Percentiles rank a stretch among this genome's conserved stretches.
Conservation (phyloP, 2,888 invertebrate species). For the Drosophila cracens region DNA sequence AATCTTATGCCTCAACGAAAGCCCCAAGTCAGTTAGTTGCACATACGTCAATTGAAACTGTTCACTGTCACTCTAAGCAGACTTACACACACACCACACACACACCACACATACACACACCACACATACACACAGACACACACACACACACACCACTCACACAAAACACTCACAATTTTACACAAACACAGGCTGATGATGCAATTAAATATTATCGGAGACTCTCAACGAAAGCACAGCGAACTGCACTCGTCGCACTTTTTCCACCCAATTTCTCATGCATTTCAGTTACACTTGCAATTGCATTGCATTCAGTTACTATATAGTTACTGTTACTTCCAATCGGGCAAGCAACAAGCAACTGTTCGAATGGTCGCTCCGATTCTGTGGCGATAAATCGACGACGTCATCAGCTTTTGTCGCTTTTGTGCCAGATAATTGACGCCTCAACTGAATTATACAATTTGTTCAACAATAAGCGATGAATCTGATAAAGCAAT, state of each 20-base stretch:
- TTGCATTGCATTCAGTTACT: conserved; percentile 52
- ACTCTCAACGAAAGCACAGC: conserved; percentile 66
- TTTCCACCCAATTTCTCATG: conserved; percentile 60
- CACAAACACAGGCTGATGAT: conserved; percentile 46
- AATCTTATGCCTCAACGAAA: conserved; percentile 58
- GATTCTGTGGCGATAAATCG: conserved; percentile 15
- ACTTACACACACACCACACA: neutral
- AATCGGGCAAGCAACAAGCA: neutral
- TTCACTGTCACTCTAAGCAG: conserved; percentile 27
- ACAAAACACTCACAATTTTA: neutral
- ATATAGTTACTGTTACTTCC: conserved; percentile 7
- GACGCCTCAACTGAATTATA: conserved; percentile 71
- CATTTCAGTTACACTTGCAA: conserved; percentile 60
- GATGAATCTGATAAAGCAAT: conserved; percentile 71
- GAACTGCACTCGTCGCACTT: conserved; percentile 70
- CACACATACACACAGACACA: neutral
- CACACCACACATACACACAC: neutral
- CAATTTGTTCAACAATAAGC: conserved; percentile 68
- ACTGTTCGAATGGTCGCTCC: conserved; percentile 22
- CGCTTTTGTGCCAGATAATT: conserved; percentile 69
- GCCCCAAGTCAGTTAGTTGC: conserved; percentile 28
- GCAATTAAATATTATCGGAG: conserved; percentile 62
- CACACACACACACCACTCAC: no score
- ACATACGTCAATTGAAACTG: conserved; percentile 53
- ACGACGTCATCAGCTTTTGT: conserved; percentile 60